Conservation (phyloP, 2,113 vertebrate species). For the Festucalex cinctus region DNA sequence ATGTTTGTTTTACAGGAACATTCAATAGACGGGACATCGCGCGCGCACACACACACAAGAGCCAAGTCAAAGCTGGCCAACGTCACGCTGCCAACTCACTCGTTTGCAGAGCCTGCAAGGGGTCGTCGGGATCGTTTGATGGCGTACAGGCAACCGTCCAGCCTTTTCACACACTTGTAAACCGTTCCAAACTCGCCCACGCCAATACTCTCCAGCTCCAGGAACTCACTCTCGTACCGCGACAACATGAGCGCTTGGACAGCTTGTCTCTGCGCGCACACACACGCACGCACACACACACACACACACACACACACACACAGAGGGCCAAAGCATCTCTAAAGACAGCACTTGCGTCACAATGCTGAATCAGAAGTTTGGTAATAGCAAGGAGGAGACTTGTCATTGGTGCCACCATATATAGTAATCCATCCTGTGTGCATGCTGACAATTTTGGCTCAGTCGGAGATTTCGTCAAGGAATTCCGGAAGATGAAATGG, state of each 20-base stretch:
- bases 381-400: slow-evolving; percentile 10
- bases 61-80: not conserved
- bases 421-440: slow-evolving; percentile 35
- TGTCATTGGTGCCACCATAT: slow-evolving; percentile 34
- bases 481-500: slow-evolving; percentile 41
- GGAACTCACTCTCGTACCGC: slow-evolving; percentile 91
- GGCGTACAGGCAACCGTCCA: slow-evolving; percentile 95
- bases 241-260: slow-evolving; percentile 85
- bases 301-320: slow-evolving; percentile 27
- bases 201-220: slow-evolving; percentile 89
- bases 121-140: slow-evolving; percentile 86
- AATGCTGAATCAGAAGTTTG: not conserved
- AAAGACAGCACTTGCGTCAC: slow-evolving; percentile 41
- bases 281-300: slow-evolving; percentile 8
- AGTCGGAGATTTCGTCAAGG: slow-evolving; percentile 39
- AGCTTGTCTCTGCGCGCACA: slow-evolving; percentile 75
- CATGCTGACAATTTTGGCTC: slow-evolving; percentile 14
- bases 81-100: slow-evolving; percentile 78
- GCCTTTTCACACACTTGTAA: slow-evolving; percentile 93
- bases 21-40: not conserved
- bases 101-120: slow-evolving; percentile 81
- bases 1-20: not conserved
- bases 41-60: not conserved
- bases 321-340: slow-evolving; percentile 37
- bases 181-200: slow-evolving; percentile 91